phyloP scores from a whole-genome alignment of 2,888 invertebrate genomes.

The Coecobrya sp. region DNA sequence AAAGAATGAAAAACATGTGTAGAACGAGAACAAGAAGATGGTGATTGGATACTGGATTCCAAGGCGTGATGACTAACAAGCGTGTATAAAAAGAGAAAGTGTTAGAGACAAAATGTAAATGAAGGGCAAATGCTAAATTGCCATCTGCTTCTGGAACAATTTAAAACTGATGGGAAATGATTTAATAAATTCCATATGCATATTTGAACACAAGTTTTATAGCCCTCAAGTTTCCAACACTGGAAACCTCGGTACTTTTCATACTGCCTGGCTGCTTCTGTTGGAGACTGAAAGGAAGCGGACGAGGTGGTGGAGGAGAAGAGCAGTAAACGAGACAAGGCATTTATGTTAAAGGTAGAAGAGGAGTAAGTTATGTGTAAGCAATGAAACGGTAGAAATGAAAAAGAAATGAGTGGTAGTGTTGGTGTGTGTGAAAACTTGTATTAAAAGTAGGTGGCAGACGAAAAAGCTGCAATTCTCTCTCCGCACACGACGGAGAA shows the following conservation, averaged over 20 bases:
- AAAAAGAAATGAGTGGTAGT: constrained; percentile 65
- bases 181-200: constrained; percentile 81
- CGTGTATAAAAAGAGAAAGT: constrained; percentile 6
- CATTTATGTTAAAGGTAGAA: constrained; percentile 49
- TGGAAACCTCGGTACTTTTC: not conserved
- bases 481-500: constrained; percentile 11
- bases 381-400: constrained; percentile 76
- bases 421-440: not conserved
- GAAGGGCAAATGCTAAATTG: constrained; percentile 78
- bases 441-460: not conserved
- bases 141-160: constrained; percentile 80
- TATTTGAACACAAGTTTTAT: constrained; percentile 77
- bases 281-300: not conserved
- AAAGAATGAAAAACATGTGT: constrained; percentile 22
- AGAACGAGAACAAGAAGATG: constrained; percentile 30
- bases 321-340: constrained; percentile 58
- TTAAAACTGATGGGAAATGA: constrained; percentile 80
- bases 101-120: constrained; percentile 67
- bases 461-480: constrained; percentile 19
- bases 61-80: constrained; percentile 56
- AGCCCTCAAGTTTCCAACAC: constrained; percentile 58
- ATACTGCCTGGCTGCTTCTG: not conserved
- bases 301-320: constrained; percentile 27
- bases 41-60: constrained; percentile 75
- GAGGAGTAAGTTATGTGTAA: constrained; percentile 43